Conservation (phyloP, 2,888 invertebrate species). For the Ethmia dodecea region DNA sequence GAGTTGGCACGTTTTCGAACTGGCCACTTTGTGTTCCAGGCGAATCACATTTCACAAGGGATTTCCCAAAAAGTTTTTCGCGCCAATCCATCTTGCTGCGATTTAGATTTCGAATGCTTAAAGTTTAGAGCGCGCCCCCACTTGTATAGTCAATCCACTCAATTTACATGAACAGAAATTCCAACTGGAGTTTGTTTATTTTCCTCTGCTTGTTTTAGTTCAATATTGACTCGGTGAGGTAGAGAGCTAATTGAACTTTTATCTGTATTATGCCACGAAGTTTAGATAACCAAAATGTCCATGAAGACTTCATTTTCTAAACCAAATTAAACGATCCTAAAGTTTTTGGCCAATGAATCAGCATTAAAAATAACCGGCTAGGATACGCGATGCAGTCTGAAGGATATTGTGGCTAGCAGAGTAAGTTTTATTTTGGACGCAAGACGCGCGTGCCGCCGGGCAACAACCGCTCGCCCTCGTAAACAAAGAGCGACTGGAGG, state of each 20-base stretch:
- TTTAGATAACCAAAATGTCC: no score
- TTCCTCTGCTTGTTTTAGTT: conserved; percentile 6
- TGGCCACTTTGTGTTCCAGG: conserved; percentile 58
- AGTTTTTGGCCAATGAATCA: conserved; percentile 5
- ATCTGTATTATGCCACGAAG: not conserved
- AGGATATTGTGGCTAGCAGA: not conserved
- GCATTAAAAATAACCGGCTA: conserved; percentile 6
- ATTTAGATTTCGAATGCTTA: not conserved
- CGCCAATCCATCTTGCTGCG: conserved; percentile 73
- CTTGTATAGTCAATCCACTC: no score
- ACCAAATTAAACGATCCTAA: not conserved
- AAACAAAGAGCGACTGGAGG: conserved; percentile 60
- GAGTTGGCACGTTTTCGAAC: conserved; percentile 61
- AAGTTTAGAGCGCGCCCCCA: no score
- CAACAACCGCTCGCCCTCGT: conserved; percentile 54
- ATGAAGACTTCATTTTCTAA: no score
- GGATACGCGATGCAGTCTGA: no score
- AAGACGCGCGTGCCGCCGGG: conserved; percentile 37
- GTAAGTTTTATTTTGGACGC: not conserved
- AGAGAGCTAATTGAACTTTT: conserved; percentile 3
- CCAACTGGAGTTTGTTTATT: conserved; percentile 15
- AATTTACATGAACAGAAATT: conserved; percentile 7
- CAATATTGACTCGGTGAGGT: conserved; percentile 4
- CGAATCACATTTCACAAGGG: conserved; percentile 71
- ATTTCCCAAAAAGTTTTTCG: conserved; percentile 78